A percentile compares a stretch with the other conserved stretches of the same genome.
Evolutionary conservation across 2,113 vertebrate species (phyloP).

Genomic region (Odocoileus virginianus): DNA sequence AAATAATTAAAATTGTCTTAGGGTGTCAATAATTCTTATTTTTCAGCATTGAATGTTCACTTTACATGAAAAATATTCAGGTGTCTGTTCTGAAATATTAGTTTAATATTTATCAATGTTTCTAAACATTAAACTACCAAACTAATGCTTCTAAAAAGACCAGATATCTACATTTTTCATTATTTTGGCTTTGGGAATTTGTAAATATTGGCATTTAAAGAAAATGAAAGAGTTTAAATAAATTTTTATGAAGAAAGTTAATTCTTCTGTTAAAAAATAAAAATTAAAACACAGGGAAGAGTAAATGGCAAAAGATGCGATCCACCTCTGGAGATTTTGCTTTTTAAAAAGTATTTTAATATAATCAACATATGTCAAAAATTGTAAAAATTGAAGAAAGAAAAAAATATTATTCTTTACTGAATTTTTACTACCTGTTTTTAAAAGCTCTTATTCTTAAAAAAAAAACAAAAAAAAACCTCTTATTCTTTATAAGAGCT

Average conservation of each 20-base stretch:
- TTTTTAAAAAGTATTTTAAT: background rate
- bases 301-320: background rate
- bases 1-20: slow-evolving; percentile 57
- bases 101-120: background rate
- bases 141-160: background rate
- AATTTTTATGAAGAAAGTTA: background rate
- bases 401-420: background rate
- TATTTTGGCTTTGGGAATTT: background rate
- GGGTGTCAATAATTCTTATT: slow-evolving; percentile 42
- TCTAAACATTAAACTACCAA: background rate
- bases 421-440: background rate
- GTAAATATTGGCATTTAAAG: background rate
- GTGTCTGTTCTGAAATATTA: background rate
- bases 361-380: background rate
- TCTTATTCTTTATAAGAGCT: background rate
- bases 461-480: no score
- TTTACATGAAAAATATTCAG: slow-evolving; percentile 41
- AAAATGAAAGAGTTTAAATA: background rate
- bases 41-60: background rate
- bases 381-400: background rate
- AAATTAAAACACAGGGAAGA: background rate
- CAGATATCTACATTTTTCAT: background rate
- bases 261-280: background rate
- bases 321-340: background rate
- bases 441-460: background rate